Conservation (phyloP, 2,797 vertebrate genomes). For the Lithobates pipiens region DNA sequence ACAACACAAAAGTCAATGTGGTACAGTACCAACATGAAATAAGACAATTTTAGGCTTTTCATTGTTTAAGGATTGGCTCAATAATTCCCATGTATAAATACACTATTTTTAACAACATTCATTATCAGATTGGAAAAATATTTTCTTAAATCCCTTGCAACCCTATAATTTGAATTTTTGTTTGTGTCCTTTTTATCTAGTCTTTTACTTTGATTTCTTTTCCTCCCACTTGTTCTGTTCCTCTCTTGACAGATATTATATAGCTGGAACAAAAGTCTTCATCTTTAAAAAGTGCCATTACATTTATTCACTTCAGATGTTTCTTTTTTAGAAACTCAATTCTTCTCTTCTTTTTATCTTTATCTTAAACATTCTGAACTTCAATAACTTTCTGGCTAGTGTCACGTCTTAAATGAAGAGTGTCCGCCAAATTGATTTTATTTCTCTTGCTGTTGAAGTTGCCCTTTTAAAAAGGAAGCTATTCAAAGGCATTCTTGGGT, state of each 20-base stretch:
- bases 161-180: constrained; percentile 36
- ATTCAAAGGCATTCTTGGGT: neutral
- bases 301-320: constrained; percentile 35
- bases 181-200: constrained; percentile 41
- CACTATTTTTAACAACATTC: neutral
- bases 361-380: constrained; percentile 27
- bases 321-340: constrained; percentile 17
- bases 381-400: constrained; percentile 6
- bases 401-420: constrained; percentile 5
- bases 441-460: neutral
- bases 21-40: no score
- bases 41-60: neutral
- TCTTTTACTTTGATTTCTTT: constrained; percentile 40
- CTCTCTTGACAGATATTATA: constrained; percentile 53
- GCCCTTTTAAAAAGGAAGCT: neutral
- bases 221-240: constrained; percentile 46
- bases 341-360: constrained; percentile 12
- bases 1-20: no score
- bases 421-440: neutral
- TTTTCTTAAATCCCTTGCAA: constrained; percentile 20
- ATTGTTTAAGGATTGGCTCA: neutral
- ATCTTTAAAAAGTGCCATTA: constrained; percentile 34
- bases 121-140: constrained; percentile 30
- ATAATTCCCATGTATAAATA: neutral
- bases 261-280: constrained; percentile 43